Percentiles rank a stretch among this genome's conserved stretches.
Evolutionary conservation across 2,888 invertebrate genomes (phyloP).

Genomic region (Beris chalybata): DNA sequence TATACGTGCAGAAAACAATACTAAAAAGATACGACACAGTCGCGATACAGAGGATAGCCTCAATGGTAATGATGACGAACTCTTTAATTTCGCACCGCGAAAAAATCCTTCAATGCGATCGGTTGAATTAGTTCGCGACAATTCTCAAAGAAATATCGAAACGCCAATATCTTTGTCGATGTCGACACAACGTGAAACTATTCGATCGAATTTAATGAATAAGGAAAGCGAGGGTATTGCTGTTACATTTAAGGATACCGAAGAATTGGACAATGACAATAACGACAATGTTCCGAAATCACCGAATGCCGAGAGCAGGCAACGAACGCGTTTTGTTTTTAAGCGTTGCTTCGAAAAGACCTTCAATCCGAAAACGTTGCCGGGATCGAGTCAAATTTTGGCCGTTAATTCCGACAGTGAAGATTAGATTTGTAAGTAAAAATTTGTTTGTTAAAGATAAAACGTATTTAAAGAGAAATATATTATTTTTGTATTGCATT

Average conservation of each 20-base stretch:
- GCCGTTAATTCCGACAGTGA: slow-evolving; percentile 71
- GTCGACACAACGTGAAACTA: neutral
- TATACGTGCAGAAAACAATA: neutral
- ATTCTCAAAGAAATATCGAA: slow-evolving; percentile 21
- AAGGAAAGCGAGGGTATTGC: slow-evolving; percentile 36
- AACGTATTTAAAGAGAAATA: neutral
- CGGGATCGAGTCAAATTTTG: slow-evolving; percentile 63
- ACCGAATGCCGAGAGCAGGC: slow-evolving; percentile 49
- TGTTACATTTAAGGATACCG: slow-evolving; percentile 43
- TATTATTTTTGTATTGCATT: too few relatives aligned
- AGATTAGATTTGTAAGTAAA: slow-evolving; percentile 41
- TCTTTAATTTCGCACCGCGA: slow-evolving; percentile 13
- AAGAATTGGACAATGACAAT: slow-evolving; percentile 39
- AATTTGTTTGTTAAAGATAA: neutral
- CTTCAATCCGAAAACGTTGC: slow-evolving; percentile 62
- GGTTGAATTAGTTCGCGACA: slow-evolving; percentile 3
- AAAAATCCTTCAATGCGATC: neutral
- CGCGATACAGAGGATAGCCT: too few relatives aligned
- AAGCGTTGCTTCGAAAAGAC: slow-evolving; percentile 74
- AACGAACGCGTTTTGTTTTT: slow-evolving; percentile 63
- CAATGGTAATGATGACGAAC: slow-evolving; percentile 1
- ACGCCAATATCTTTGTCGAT: slow-evolving; percentile 13
- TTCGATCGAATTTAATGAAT: neutral
- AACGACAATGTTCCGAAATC: slow-evolving; percentile 50
- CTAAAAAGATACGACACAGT: neutral